Base-by-base conservation (phyloP, 2,113 vertebrate genomes). In the Cepphus grylle region DNA sequence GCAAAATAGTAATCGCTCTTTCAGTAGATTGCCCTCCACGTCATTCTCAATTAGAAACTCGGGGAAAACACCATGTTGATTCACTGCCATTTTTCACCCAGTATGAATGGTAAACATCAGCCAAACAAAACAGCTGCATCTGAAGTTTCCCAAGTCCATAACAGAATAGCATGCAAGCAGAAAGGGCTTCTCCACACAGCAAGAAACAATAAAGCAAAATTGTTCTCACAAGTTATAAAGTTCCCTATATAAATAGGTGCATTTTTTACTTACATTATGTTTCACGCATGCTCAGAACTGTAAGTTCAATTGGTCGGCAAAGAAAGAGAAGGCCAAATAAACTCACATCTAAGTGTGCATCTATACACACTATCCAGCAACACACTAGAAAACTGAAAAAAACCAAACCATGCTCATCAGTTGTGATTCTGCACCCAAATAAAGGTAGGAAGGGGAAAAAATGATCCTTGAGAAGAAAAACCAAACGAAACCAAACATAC, bases 401-500 rank as follows among this genome's bases (percentile, higher is more conserved):
- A 42, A 42, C 40, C 40, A 40, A 40, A 11, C 45, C 43, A 11
- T 3, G 2, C 13, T 3, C 2, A 8, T 29, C 5, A 3, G 32
- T 22, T 67, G 23, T 17, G 23, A 73, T 58, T 55, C 32, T n/a
- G 32, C 27, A 43, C 12, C 53, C 11, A 49, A 67, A 23, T 56
- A 49, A 70, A 36, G 3, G 15, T 11, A 73, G 15, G 8, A 42
- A 32, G 7, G 32, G 12, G 23, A 16, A 61, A 40, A 69, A 61
- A 23, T 19, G 0, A 87, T 52, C 38, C 6, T 17, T n/a, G 18
- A 42, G 53, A n/a, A 21, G 15, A 7, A 58, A 45, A n/a, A 8
- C 21, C 9, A 15, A 15, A 15, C 5, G 18, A 38, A 62, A 47
- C 3, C 13, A 55, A 47, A 21, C 6, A 74, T 8, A 56, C 15